Conservation (phyloP, 1,140 invertebrate species). For the Periplaneta americana region DNA sequence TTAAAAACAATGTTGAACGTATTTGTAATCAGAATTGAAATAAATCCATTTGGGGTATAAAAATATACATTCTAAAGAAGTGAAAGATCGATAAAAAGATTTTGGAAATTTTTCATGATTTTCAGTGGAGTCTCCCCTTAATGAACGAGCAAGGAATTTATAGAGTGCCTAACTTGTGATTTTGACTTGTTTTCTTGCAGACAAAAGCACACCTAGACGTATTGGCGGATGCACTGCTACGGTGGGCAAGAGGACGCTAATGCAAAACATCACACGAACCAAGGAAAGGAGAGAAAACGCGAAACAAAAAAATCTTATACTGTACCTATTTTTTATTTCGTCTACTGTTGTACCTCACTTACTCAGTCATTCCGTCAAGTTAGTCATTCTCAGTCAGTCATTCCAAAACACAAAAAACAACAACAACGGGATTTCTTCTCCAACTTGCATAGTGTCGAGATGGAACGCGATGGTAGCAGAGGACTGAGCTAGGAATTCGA, state of each 20-base stretch:
- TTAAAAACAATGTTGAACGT: too few species aligned
- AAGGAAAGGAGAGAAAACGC: neutral
- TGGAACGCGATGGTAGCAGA: neutral
- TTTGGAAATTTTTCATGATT: too few species aligned
- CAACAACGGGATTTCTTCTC: neutral
- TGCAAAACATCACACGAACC: neutral
- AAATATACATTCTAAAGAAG: too few species aligned
- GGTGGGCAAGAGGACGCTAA: conserved; percentile 88
- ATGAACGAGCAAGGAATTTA: too few species aligned
- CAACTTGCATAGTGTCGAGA: neutral
- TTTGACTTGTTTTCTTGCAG: conserved; percentile 64
- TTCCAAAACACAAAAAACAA: neutral
- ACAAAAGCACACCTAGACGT: conserved; percentile 92
- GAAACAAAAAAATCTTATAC: neutral
- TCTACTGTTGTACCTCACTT: conserved; percentile 16
- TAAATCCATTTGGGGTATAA: too few species aligned
- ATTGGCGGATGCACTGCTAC: conserved; percentile 82
- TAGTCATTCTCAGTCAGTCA: neutral
- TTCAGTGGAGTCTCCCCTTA: too few species aligned
- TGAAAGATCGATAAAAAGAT: too few species aligned
- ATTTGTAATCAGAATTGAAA: too few species aligned
- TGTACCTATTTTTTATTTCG: conserved; percentile 15
- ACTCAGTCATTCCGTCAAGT: conserved; percentile 4
- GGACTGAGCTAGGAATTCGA: too few species aligned
- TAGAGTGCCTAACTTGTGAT: too few species aligned